Evolutionary conservation across 2,113 vertebrate species (phyloP).

Genomic region (Bettongia penicillata): DNA sequence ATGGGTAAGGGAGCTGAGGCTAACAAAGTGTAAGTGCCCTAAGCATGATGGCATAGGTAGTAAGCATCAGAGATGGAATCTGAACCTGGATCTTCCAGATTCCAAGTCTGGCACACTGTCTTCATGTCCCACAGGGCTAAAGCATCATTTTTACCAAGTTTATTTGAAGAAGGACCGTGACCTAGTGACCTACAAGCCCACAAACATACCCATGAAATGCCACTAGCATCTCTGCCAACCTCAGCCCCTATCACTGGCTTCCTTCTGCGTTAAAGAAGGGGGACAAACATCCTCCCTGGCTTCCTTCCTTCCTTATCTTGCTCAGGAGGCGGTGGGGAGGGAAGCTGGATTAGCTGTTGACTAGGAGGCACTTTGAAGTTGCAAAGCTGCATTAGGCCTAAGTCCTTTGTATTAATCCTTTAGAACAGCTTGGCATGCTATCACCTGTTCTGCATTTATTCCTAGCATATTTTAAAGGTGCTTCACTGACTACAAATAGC

Average conservation of each 20-base stretch:
- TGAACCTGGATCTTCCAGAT: background rate
- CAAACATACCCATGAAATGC: background rate
- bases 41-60: background rate
- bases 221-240: background rate
- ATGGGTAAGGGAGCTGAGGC: background rate
- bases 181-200: background rate
- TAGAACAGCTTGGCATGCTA: background rate
- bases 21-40: background rate
- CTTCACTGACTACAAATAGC: slow-evolving; percentile 34
- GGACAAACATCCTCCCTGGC: background rate
- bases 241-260: background rate
- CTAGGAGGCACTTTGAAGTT: background rate
- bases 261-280: background rate
- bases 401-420: slow-evolving; percentile 24
- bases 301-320: slow-evolving; percentile 6
- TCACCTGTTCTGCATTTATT: background rate
- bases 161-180: background rate
- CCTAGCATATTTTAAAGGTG: slow-evolving; percentile 1
- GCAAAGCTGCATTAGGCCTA: slow-evolving; percentile 35
- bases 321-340: background rate
- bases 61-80: background rate
- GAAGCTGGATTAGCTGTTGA: background rate
- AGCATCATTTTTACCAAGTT: background rate
- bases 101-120: background rate
- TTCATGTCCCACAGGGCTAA: background rate